These are phyloP conservation scores for Iphiclides podalirius DNA, from an alignment of 2,888 invertebrate genomes.

Conservation along the genomic window DNA sequence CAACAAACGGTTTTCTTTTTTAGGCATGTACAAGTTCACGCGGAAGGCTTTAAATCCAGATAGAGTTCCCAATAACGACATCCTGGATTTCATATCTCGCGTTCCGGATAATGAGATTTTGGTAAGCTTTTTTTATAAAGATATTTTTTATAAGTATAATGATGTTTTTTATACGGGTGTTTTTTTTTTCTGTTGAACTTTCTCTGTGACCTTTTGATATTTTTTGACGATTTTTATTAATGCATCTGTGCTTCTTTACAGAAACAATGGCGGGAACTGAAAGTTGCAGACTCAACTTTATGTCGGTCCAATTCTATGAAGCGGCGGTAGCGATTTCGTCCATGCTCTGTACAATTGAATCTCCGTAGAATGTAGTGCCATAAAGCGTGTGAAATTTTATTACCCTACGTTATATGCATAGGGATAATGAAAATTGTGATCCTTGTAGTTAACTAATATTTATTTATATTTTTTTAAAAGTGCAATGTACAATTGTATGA, in stretches of 20 bases:
- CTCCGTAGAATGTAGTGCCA: slow-evolving; percentile 28
- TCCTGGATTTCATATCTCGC: slow-evolving; percentile 66
- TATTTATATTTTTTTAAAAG: slow-evolving; percentile 14
- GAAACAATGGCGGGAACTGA: slow-evolving; percentile 73
- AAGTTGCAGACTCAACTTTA: slow-evolving; percentile 59
- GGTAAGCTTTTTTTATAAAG: slow-evolving; percentile 52
- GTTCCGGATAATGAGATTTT: slow-evolving; percentile 65
- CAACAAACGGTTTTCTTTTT: slow-evolving; percentile 28
- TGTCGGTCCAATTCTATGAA: slow-evolving; percentile 39
- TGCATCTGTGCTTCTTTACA: slow-evolving; percentile 40
- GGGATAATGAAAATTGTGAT: slow-evolving; percentile 18
- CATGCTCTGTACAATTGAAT: slow-evolving; percentile 9
- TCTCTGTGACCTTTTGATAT: background rate
- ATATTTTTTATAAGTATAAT: no score
- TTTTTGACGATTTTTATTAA: no score
- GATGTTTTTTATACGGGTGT: no score
- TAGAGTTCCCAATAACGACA: slow-evolving; percentile 67
- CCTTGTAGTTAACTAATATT: slow-evolving; percentile 8
- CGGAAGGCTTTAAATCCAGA: slow-evolving; percentile 61
- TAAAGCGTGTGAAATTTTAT: slow-evolving; percentile 16
- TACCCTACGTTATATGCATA: slow-evolving; percentile 17
- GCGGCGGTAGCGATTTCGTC: slow-evolving; percentile 30
- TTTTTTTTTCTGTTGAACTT: no score
- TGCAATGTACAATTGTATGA: slow-evolving; percentile 13
- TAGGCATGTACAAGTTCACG: slow-evolving; percentile 69